Conservation (phyloP, 2,113 vertebrate genomes). For the Paracanthobrama guichenoti region DNA sequence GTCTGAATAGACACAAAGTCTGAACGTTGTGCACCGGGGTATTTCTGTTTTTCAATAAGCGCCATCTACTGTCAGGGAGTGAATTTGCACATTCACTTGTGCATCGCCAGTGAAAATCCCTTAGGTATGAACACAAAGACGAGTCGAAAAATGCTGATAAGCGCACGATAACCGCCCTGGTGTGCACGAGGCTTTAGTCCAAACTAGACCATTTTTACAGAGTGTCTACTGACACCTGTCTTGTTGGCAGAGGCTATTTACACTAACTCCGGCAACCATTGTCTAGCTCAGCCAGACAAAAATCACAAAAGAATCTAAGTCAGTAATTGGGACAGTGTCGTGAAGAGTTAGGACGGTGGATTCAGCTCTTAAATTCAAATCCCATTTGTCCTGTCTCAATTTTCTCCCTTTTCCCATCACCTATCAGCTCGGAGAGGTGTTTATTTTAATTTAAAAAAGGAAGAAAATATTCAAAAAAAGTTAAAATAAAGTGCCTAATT, state of each 20-base stretch:
- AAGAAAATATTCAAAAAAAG: background rate
- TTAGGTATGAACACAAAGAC: no score
- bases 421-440: background rate
- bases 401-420: background rate
- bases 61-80: no score
- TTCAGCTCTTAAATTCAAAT: background rate
- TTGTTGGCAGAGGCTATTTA: background rate
- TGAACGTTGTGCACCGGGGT: no score
- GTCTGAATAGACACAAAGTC: no score
- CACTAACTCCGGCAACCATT: background rate
- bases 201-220: background rate
- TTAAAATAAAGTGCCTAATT: background rate
- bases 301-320: background rate
- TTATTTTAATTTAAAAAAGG: background rate
- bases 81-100: no score
- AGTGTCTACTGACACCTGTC: background rate
- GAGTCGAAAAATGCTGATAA: no score
- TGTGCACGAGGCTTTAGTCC: no score
- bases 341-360: background rate
- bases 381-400: no score
- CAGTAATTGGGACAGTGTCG: background rate
- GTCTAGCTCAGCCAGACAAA: background rate
- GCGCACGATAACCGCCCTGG: no score
- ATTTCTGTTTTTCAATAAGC: no score
- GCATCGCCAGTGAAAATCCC: no score